Conservation (phyloP, 37 sponge, comb jelly and placozoan species). For the Halichondria panicea region DNA sequence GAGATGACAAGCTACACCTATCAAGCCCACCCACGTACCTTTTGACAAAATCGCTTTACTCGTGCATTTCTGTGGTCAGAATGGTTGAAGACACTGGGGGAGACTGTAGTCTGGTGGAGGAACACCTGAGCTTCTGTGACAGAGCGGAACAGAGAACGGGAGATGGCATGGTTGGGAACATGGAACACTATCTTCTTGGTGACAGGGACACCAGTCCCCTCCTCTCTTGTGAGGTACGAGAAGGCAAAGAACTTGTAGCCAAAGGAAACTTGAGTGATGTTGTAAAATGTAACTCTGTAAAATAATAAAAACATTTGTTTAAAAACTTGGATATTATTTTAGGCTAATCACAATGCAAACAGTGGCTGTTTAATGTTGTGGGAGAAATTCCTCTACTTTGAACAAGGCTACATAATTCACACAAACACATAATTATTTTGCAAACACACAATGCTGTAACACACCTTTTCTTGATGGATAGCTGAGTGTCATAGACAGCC, state of each 20-base stretch:
- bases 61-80: constrained; percentile 19
- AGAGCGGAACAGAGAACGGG: constrained; percentile 57
- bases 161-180: constrained; percentile 22
- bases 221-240: constrained; percentile 23
- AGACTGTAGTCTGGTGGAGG: constrained; percentile 62
- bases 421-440: not conserved
- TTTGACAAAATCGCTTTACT: constrained; percentile 19
- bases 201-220: not conserved
- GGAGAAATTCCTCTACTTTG: too few species aligned
- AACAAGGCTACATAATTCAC: not conserved
- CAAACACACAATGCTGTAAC: not conserved
- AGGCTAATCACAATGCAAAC: too few species aligned
- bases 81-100: constrained; percentile 47
- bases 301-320: too few species aligned
- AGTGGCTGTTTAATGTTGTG: too few species aligned
- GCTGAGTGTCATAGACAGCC: constrained; percentile 10
- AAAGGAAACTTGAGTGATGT: constrained; percentile 54
- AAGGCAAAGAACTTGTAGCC: constrained; percentile 47
- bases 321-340: too few species aligned
- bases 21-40: too few species aligned
- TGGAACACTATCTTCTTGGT: constrained; percentile 11
- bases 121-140: constrained; percentile 79
- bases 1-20: not conserved
- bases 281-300: constrained; percentile 57
- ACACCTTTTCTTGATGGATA: constrained; percentile 22